Conservation (phyloP, 2,888 invertebrate species). For the Seira ritae region DNA sequence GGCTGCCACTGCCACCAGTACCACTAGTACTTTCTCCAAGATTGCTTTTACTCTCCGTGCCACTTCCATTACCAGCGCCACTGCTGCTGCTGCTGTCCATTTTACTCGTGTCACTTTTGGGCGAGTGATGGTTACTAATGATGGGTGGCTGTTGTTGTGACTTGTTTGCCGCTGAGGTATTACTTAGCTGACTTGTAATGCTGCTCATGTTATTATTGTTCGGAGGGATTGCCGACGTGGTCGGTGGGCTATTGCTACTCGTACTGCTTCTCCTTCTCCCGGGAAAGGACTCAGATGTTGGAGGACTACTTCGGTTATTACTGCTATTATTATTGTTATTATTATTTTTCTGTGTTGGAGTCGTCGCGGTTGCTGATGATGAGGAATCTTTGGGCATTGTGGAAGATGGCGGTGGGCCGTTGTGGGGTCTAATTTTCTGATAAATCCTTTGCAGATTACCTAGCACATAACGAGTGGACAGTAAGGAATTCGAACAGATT, state of each 20-base stretch:
- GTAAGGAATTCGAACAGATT: conserved; percentile 48
- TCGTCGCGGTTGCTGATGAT: conserved; percentile 27
- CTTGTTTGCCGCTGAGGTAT: conserved; percentile 31
- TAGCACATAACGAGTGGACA: conserved; percentile 72
- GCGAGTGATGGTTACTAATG: conserved; percentile 64
- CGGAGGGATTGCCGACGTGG: conserved; percentile 12
- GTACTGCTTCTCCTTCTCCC: conserved; percentile 46
- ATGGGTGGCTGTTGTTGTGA: conserved; percentile 48
- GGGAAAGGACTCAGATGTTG: conserved; percentile 27
- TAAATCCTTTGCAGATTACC: conserved; percentile 73
- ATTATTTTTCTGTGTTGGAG: conserved; percentile 64
- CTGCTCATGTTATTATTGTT: not conserved
- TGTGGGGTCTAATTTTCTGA: conserved; percentile 69
- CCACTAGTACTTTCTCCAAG: not conserved
- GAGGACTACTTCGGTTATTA: conserved; percentile 36
- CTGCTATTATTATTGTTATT: conserved; percentile 45
- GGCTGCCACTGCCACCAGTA: conserved; percentile 27
- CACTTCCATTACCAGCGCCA: not conserved
- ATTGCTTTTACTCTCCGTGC: conserved; percentile 38
- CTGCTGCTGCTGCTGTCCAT: conserved; percentile 39
- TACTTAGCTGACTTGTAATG: not conserved
- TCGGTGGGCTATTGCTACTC: conserved; percentile 19
- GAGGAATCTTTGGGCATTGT: conserved; percentile 32
- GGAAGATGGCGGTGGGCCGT: conserved; percentile 1
- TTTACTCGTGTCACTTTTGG: conserved; percentile 57